Evolutionary conservation across 1,140 invertebrate species (phyloP).

Genomic region (Varroa destructor): DNA sequence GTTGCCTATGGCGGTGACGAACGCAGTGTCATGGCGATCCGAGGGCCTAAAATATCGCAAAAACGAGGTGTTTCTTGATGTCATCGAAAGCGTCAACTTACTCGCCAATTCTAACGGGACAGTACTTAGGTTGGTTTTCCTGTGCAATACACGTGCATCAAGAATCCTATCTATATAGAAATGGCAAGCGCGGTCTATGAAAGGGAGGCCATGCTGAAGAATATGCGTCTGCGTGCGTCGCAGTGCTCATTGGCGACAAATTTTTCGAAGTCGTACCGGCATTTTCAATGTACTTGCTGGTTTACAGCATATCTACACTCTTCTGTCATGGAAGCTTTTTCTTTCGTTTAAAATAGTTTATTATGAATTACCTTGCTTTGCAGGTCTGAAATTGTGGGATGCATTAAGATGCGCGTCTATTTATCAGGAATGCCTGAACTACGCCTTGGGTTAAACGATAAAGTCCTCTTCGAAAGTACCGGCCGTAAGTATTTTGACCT

Average conservation of each 20-base stretch:
- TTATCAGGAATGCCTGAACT: constrained; percentile 99
- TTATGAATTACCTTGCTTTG: background rate
- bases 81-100: constrained; percentile 97
- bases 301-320: no score
- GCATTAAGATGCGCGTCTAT: constrained; percentile 98
- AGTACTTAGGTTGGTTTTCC: constrained; percentile 2
- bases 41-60: constrained; percentile 98
- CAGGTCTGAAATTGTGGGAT: constrained; percentile 92
- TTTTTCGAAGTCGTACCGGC: no score
- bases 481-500: constrained; percentile 50
- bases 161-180: background rate
- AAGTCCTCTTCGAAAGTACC: constrained; percentile 95
- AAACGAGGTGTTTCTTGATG: constrained; percentile 99
- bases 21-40: constrained; percentile 97
- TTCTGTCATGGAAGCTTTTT: no score
- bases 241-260: no score
- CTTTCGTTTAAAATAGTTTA: no score
- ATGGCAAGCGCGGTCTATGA: no score
- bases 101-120: constrained; percentile 46
- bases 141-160: constrained; percentile 4
- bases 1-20: constrained; percentile 97
- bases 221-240: no score
- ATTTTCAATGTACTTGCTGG: no score
- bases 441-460: constrained; percentile 94
- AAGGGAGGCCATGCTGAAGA: no score